These are phyloP conservation scores for Scrobipalpa costella DNA, from an alignment of 2,888 invertebrate genomes.

Conservation along the genomic window DNA sequence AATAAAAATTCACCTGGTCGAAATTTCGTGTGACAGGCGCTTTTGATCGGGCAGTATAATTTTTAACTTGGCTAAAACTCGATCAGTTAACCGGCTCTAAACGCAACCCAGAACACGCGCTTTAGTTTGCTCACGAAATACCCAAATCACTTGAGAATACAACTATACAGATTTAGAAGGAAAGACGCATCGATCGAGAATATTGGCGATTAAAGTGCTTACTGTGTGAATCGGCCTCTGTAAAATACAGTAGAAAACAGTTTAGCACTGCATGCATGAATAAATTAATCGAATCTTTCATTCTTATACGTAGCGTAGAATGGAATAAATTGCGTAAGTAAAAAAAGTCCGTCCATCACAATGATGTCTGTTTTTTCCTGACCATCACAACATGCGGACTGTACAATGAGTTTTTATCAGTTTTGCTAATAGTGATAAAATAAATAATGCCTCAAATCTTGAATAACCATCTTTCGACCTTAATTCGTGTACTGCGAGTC, in stretches of 20 bases:
- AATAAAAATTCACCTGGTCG: too few species aligned
- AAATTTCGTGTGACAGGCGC: too few species aligned
- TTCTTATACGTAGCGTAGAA: background rate
- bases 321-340: background rate
- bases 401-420: constrained; percentile 25
- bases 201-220: background rate
- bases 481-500: background rate
- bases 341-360: constrained; percentile 23
- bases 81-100: too few species aligned
- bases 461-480: constrained; percentile 18
- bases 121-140: too few species aligned
- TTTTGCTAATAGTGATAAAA: constrained; percentile 24
- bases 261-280: constrained; percentile 2
- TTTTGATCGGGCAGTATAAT: too few species aligned
- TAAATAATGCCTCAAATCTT: constrained; percentile 21
- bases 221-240: background rate
- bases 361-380: constrained; percentile 10
- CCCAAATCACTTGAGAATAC: too few species aligned
- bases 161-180: too few species aligned
- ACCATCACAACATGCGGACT: constrained; percentile 12
- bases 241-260: background rate
- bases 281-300: background rate
- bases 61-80: too few species aligned
- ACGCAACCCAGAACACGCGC: too few species aligned
- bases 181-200: too few species aligned